phyloP scores from a whole-genome alignment of 2,797 vertebrate species.

The Premnoplex brunnescens region DNA sequence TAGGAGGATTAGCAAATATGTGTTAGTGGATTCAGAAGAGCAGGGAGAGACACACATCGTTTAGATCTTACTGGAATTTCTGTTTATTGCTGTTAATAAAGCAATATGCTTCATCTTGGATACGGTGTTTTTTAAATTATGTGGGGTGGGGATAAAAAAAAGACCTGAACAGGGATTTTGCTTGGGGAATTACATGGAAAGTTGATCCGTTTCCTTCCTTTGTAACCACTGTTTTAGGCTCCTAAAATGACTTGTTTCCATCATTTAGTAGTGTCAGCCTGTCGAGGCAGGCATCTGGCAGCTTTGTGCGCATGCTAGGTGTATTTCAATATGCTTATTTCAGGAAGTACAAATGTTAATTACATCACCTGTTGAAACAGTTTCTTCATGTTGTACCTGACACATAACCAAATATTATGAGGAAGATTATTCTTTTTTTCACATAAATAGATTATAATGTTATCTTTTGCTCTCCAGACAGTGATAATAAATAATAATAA shows the following conservation, averaged over 20 bases:
- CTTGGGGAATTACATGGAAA: not conserved
- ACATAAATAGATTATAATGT: not conserved
- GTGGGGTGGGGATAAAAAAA: not conserved
- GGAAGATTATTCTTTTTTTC: not conserved
- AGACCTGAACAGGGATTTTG: not conserved
- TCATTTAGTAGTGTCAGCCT: not conserved
- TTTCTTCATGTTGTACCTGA: not conserved
- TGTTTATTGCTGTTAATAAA: slow-evolving; percentile 2
- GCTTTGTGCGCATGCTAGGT: not conserved
- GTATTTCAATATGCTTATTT: not conserved
- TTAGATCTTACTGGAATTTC: slow-evolving; percentile 15
- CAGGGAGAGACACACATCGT: not conserved
- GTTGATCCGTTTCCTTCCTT: not conserved
- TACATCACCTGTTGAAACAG: not conserved
- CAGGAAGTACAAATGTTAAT: not conserved
- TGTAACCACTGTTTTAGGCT: not conserved
- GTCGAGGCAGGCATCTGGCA: not conserved
- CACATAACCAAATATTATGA: not conserved
- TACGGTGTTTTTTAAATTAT: not conserved
- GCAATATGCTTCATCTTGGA: not conserved
- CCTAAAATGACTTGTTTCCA: not conserved
- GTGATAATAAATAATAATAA: not conserved
- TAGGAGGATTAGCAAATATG: not conserved
- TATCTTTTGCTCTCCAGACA: not conserved
- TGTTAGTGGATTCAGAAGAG: slow-evolving; percentile 19